Percentiles rank a stretch among this genome's conserved stretches.
These are phyloP conservation scores for Scatophagus argus DNA, from an alignment of 2,113 vertebrate species.

Conservation along the genomic window DNA sequence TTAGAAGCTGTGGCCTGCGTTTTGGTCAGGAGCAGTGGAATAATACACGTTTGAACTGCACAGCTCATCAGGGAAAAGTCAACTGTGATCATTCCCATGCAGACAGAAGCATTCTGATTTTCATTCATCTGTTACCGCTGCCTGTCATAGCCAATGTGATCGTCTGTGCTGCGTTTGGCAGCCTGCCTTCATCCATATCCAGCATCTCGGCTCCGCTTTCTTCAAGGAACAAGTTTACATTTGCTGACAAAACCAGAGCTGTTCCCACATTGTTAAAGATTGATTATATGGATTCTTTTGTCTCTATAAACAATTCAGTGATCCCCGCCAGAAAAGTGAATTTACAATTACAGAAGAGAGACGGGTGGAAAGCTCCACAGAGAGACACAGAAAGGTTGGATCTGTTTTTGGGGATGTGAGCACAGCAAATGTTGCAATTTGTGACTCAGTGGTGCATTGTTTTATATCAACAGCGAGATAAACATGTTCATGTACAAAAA, in stretches of 20 bases:
- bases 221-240: constrained; percentile 38
- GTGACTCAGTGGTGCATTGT: neutral
- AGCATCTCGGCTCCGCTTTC: constrained; percentile 37
- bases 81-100: constrained; percentile 42
- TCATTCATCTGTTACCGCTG: constrained; percentile 41
- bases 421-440: constrained; percentile 20
- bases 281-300: constrained; percentile 63
- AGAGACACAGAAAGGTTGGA: neutral
- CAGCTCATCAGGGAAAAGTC: constrained; percentile 55
- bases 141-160: constrained; percentile 27
- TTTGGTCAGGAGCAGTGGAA: constrained; percentile 25
- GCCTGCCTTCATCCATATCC: constrained; percentile 31
- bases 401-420: constrained; percentile 24
- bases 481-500: neutral
- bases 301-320: constrained; percentile 60
- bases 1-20: constrained; percentile 6
- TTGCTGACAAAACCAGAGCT: constrained; percentile 26
- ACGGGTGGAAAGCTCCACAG: constrained; percentile 27
- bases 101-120: constrained; percentile 38
- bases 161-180: constrained; percentile 22
- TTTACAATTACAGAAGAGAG: constrained; percentile 47
- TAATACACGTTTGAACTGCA: constrained; percentile 36
- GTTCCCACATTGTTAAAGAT: constrained; percentile 59
- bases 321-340: constrained; percentile 51
- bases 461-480: neutral